Evolutionary conservation across 2,797 vertebrate genomes (phyloP).

Genomic region (Chromobotia macracanthus): DNA sequence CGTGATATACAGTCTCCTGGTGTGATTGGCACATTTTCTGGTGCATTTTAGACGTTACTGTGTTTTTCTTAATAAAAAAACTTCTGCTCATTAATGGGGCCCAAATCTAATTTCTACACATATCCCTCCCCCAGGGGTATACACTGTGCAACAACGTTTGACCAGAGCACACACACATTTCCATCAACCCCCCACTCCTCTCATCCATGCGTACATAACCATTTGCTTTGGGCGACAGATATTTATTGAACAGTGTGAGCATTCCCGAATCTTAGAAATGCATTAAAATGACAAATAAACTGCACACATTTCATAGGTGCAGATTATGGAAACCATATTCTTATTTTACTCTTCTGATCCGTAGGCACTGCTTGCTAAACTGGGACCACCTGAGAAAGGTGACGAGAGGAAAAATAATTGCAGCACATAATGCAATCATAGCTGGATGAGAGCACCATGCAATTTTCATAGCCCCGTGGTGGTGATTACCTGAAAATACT

Average conservation of each 20-base stretch:
- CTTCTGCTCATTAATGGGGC: slow-evolving; percentile 50
- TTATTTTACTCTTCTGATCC: slow-evolving; percentile 55
- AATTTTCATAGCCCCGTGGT: slow-evolving; percentile 48
- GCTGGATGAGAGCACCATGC: slow-evolving; percentile 9
- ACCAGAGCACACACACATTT: slow-evolving; percentile 37
- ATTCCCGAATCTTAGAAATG: slow-evolving; percentile 62
- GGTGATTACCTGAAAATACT: slow-evolving; percentile 33
- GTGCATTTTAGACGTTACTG: slow-evolving; percentile 58
- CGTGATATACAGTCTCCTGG: slow-evolving; percentile 64
- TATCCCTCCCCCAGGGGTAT: slow-evolving; percentile 46
- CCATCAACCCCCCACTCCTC: slow-evolving; percentile 13
- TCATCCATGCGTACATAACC: not conserved
- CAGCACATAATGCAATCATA: slow-evolving; percentile 47
- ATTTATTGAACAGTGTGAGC: slow-evolving; percentile 61
- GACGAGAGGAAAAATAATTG: slow-evolving; percentile 52
- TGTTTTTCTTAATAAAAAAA: slow-evolving; percentile 67
- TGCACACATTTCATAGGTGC: slow-evolving; percentile 57
- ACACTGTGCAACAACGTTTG: slow-evolving; percentile 39
- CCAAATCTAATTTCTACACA: slow-evolving; percentile 59
- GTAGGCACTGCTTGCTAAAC: slow-evolving; percentile 21
- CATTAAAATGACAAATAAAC: slow-evolving; percentile 66
- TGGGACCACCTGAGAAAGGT: slow-evolving; percentile 32
- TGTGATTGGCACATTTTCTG: slow-evolving; percentile 50
- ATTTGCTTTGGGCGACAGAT: slow-evolving; percentile 20
- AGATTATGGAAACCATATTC: slow-evolving; percentile 63